Evolutionary conservation across 2,888 invertebrate species (phyloP).

Genomic region (Bugulina stolonifera): DNA sequence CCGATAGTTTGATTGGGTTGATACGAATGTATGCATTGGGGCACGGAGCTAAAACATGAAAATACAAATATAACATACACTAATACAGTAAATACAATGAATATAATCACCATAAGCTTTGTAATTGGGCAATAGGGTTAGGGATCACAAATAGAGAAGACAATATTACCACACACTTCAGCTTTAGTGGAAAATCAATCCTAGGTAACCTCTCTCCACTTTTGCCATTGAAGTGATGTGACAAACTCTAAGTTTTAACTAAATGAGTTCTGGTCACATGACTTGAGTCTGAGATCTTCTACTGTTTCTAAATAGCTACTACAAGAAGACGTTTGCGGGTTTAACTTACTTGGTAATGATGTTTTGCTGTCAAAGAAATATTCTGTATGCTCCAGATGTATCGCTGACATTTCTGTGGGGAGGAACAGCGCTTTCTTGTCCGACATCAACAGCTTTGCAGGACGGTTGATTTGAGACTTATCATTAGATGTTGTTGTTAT

Average conservation of each 20-base stretch:
- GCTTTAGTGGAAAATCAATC: too few species aligned
- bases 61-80: not conserved
- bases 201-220: too few species aligned
- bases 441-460: conserved; percentile 63
- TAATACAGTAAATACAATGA: not conserved
- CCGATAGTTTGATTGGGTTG: conserved; percentile 79
- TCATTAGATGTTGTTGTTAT: conserved; percentile 15
- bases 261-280: too few species aligned
- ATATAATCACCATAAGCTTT: too few species aligned
- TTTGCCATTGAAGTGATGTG: too few species aligned
- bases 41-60: conserved; percentile 71
- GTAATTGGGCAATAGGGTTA: too few species aligned
- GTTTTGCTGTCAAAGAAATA: conserved; percentile 77
- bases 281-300: too few species aligned
- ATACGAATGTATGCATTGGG: conserved; percentile 85
- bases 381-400: conserved; percentile 93
- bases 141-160: too few species aligned
- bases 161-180: too few species aligned
- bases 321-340: not conserved
- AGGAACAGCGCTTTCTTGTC: conserved; percentile 68
- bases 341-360: conserved; percentile 47
- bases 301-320: not conserved
- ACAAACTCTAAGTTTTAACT: too few species aligned
- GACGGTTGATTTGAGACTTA: conserved; percentile 28
- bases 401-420: conserved; percentile 80